Evolutionary conservation across 2,888 invertebrate genomes (phyloP), one percentile per base, ranked within the genome.

Genomic region (Poecilus cupreus): DNA sequence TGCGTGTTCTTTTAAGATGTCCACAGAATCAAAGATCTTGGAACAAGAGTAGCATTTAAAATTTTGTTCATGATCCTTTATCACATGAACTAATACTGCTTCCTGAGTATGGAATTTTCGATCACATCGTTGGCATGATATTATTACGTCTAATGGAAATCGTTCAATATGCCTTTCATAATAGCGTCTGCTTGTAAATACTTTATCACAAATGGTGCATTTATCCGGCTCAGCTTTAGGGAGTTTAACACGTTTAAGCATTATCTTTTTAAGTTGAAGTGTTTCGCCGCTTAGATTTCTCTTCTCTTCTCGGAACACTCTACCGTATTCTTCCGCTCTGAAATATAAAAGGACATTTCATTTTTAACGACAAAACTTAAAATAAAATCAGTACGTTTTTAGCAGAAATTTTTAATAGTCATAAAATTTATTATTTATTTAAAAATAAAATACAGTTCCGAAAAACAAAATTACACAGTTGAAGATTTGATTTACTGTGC

Each of bases 61-160:
- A 13, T 26, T 75, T 16, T 51, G 16, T 18, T 32, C 51, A 51
- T 75, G 75, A 13, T 75, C 75, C 6, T 90, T 86, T 0, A 89
- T 87, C 0, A 88, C 86, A 84, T 92, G 92, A 0, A 90, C 89
- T 68, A 90, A 91, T 82, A 92, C 85, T 76, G 91, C 90, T 84
- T 91, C 90, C 81, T 90, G 89, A 18, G 91, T 91, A 0, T 91
- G 88, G 83, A 91, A 90, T 51, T 90, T 90, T 82, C 90, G 90
- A 0, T 91, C 91, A 82, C 92, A 92, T 0, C 90, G 86, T 0
- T 89, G 86, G 82, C 92, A 92, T 0, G 75, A 18, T 22, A 72
- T 5, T 18, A 72, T 46, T 3, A 68, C 20, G 10, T 68, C 64
- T 37, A 18, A 22, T 11, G 64, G 64, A 37, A 68, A 68, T 6